Conservation (phyloP, 2,888 invertebrate genomes). For the Troides helena region DNA sequence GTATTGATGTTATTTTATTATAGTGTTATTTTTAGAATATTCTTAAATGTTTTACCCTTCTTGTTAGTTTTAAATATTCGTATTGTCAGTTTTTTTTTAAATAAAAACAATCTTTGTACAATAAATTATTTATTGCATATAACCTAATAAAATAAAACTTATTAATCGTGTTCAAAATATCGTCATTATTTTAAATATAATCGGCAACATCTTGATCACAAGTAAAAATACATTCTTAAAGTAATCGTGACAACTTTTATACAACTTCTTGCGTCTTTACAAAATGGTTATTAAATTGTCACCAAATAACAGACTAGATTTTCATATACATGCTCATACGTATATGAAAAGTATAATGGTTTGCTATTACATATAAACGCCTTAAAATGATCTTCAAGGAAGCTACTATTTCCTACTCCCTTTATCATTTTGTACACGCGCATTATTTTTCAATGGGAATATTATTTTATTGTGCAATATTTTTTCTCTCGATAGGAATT, state of each 20-base stretch:
- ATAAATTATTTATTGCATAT: slow-evolving; percentile 47
- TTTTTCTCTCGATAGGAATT: slow-evolving; percentile 78
- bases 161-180: slow-evolving; percentile 72
- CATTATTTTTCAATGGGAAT: background rate
- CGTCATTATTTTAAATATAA: slow-evolving; percentile 36
- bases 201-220: slow-evolving; percentile 70
- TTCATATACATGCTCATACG: background rate
- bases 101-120: slow-evolving; percentile 36
- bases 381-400: background rate
- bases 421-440: slow-evolving; percentile 2
- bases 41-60: slow-evolving; percentile 34
- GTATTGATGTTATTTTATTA: slow-evolving; percentile 66
- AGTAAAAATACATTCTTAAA: slow-evolving; percentile 46
- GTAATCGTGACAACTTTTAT: slow-evolving; percentile 59
- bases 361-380: background rate
- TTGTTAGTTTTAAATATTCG: slow-evolving; percentile 30
- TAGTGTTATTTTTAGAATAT: slow-evolving; percentile 45
- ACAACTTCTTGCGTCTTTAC: slow-evolving; percentile 31
- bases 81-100: slow-evolving; percentile 30
- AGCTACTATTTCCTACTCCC: background rate
- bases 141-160: slow-evolving; percentile 32
- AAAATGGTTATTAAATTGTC: slow-evolving; percentile 14
- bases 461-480: slow-evolving; percentile 56
- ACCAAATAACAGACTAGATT: slow-evolving; percentile 28
- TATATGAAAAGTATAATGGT: background rate